Evolutionary conservation across 2,113 vertebrate genomes (phyloP).

Genomic region (Colaptes auratus): DNA sequence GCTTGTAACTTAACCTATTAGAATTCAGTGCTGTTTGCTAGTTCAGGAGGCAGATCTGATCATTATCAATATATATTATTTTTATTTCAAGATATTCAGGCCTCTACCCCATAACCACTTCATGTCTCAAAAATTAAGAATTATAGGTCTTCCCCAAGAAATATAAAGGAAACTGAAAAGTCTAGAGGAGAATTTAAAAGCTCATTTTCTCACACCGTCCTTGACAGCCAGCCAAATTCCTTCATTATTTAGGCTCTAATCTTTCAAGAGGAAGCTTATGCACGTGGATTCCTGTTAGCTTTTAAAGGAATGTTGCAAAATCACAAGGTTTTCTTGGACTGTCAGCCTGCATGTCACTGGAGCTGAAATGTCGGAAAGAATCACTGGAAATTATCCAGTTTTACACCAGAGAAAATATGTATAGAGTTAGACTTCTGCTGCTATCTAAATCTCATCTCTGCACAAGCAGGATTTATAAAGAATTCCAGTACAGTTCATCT

Average conservation of each 20-base stretch:
- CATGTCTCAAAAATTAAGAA: background rate
- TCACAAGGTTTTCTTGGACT: background rate
- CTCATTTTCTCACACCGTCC: background rate
- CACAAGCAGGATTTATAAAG: slow-evolving; percentile 15
- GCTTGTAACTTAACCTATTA: background rate
- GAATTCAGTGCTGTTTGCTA: background rate
- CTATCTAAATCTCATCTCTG: slow-evolving; percentile 33
- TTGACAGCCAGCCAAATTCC: background rate
- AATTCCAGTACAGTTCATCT: slow-evolving; percentile 31
- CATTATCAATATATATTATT: background rate
- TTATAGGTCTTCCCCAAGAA: background rate
- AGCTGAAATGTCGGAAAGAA: background rate
- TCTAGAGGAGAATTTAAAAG: background rate
- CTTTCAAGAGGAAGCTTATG: background rate
- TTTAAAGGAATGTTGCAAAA: background rate
- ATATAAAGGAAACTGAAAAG: background rate
- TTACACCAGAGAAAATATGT: slow-evolving; percentile 23
- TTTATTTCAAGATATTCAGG: background rate
- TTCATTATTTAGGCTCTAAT: background rate
- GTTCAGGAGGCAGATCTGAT: background rate
- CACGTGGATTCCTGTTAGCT: background rate
- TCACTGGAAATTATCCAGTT: background rate
- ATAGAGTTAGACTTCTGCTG: background rate
- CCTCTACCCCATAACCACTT: background rate
- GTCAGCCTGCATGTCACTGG: background rate